These are phyloP conservation scores for Aleiodes testaceus DNA, from an alignment of 2,888 invertebrate species.

Conservation along the genomic window DNA sequence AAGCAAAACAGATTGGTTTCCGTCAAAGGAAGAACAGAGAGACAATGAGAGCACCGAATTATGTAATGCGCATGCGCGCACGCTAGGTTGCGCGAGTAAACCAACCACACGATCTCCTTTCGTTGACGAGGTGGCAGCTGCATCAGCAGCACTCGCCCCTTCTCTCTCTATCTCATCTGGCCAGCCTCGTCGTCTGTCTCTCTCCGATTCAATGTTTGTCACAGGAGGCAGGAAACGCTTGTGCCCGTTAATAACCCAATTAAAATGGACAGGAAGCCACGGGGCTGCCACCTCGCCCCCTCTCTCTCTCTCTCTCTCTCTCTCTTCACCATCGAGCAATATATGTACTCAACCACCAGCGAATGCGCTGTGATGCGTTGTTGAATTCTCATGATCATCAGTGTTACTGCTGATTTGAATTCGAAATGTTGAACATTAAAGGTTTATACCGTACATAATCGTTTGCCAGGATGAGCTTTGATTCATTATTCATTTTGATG, in stretches of 20 bases:
- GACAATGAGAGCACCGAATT: too few relatives aligned
- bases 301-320: slow-evolving; percentile 31
- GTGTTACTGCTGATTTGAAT: too few relatives aligned
- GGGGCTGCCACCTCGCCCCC: slow-evolving; percentile 26
- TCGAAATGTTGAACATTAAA: too few relatives aligned
- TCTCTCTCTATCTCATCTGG: slow-evolving; percentile 35
- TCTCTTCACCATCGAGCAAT: neutral
- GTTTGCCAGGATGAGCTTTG: slow-evolving; percentile 4
- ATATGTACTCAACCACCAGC: slow-evolving; percentile 30
- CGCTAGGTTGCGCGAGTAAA: too few relatives aligned
- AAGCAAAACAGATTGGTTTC: slow-evolving; percentile 67
- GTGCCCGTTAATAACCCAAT: slow-evolving; percentile 65
- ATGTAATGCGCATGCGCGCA: too few relatives aligned
- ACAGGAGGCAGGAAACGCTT: slow-evolving; percentile 64
- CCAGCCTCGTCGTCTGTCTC: too few relatives aligned
- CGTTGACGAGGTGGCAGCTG: slow-evolving; percentile 60
- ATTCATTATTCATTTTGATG: too few relatives aligned
- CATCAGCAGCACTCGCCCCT: slow-evolving; percentile 37
- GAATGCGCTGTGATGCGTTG: neutral
- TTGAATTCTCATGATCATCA: too few relatives aligned
- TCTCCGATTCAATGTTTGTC: slow-evolving; percentile 57
- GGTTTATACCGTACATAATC: slow-evolving; percentile 24
- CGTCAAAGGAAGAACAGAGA: slow-evolving; percentile 49
- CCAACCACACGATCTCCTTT: slow-evolving; percentile 6
- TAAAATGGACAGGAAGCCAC: slow-evolving; percentile 62